phyloP scores from a whole-genome alignment of 1,140 invertebrate species.

The Eupristina koningsbergeri region DNA sequence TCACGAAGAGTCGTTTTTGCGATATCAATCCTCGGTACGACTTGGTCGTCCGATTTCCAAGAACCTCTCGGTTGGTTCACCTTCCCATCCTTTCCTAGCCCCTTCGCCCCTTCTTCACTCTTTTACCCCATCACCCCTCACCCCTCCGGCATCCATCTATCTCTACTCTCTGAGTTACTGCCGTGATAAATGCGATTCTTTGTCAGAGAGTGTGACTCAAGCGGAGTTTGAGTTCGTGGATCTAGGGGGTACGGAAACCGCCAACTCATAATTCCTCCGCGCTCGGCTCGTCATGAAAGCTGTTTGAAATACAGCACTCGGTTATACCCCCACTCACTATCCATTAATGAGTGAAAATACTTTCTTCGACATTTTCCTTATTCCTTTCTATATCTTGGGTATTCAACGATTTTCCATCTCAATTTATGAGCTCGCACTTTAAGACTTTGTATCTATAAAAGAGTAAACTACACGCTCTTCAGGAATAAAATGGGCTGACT shows the following conservation, averaged over 20 bases:
- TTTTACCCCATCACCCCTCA: neutral
- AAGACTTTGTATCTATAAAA: too few relatives aligned
- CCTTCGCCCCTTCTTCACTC: too few relatives aligned
- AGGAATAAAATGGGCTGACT: too few relatives aligned
- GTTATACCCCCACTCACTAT: neutral
- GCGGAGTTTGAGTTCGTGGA: neutral
- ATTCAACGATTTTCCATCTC: neutral
- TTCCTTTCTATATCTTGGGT: neutral
- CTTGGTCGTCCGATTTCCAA: constrained; percentile 10
- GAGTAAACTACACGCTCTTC: too few relatives aligned
- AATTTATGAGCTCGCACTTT: too few relatives aligned
- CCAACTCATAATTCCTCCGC: constrained; percentile 3
- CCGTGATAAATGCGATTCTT: constrained; percentile 30
- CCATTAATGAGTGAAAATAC: neutral
- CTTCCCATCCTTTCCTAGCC: too few relatives aligned
- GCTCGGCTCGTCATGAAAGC: neutral
- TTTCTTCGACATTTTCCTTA: neutral
- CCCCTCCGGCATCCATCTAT: neutral
- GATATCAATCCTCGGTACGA: neutral
- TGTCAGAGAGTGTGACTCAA: constrained; percentile 3
- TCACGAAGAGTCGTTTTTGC: neutral
- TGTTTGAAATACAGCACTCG: constrained; percentile 8
- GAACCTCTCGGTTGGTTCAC: too few relatives aligned
- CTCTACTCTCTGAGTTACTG: neutral
- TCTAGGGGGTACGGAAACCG: neutral